Conservation (phyloP, 1,140 invertebrate genomes). For the Dendrolimus punctatus region DNA sequence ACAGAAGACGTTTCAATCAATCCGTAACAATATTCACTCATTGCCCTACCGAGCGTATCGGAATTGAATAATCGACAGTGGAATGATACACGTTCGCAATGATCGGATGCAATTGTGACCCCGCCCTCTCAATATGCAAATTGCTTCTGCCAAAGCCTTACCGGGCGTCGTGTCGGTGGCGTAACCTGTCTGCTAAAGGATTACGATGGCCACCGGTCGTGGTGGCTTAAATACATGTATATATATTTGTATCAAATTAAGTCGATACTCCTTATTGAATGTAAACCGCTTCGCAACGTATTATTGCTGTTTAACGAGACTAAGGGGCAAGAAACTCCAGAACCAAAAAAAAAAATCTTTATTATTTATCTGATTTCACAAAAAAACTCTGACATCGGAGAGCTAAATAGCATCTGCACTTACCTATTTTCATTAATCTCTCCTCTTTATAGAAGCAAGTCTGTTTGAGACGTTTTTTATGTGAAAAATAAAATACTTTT, state of each 20-base stretch:
- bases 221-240: neutral
- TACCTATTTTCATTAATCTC: too few species aligned
- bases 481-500: too few species aligned
- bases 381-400: too few species aligned
- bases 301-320: neutral
- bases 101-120: slow-evolving; percentile 10
- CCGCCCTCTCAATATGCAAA: slow-evolving; percentile 21
- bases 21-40: slow-evolving; percentile 12
- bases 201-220: too few species aligned
- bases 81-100: slow-evolving; percentile 5
- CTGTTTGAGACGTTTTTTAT: too few species aligned
- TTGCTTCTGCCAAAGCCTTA: slow-evolving; percentile 18
- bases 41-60: slow-evolving; percentile 10
- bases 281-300: too few species aligned
- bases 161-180: slow-evolving; percentile 12
- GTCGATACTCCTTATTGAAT: neutral
- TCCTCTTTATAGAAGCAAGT: too few species aligned
- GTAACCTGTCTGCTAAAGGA: too few species aligned
- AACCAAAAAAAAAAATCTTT: neutral
- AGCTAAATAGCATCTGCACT: too few species aligned
- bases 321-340: neutral
- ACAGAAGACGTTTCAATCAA: slow-evolving; percentile 7
- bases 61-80: slow-evolving; percentile 8
- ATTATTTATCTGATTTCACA: too few species aligned
- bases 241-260: neutral